Conservation (phyloP, 2,797 vertebrate species). For the Adrianichthys oophorus region DNA sequence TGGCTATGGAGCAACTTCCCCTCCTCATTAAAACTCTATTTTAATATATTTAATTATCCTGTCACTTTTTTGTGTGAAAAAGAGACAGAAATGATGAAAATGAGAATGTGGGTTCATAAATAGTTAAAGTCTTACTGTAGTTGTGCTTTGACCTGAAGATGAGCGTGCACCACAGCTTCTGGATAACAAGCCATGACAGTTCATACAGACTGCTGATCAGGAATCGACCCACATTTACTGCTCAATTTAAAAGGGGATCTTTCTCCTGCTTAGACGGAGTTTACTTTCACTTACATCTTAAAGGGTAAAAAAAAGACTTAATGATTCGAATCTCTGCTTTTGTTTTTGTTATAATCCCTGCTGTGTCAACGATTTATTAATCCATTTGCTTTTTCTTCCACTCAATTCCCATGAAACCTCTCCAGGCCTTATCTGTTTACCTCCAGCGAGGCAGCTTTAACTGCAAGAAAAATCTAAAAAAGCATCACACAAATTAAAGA, state of each 20-base stretch:
- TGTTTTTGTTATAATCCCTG: conserved; percentile 9
- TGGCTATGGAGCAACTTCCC: too few relatives aligned
- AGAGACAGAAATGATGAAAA: conserved; percentile 48
- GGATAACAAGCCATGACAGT: conserved; percentile 21
- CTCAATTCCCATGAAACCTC: conserved; percentile 18
- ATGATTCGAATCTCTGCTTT: conserved; percentile 8
- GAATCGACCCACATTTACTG: conserved; percentile 28
- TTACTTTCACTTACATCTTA: neutral
- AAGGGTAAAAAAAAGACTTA: neutral
- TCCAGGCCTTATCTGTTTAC: conserved; percentile 11
- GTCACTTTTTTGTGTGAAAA: conserved; percentile 1
- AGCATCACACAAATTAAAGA: conserved; percentile 27
- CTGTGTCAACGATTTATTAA: conserved; percentile 28
- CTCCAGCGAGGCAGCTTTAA: too few relatives aligned
- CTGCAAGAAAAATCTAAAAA: conserved; percentile 10
- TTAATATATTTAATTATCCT: too few relatives aligned
- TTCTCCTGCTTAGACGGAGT: neutral
- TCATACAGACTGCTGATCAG: conserved; percentile 31
- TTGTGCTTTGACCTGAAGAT: conserved; percentile 8
- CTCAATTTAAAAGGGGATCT: conserved; percentile 12
- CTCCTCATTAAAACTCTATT: too few relatives aligned
- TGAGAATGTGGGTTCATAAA: conserved; percentile 19
- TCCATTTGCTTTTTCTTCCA: conserved; percentile 6
- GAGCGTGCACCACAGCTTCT: conserved; percentile 9
- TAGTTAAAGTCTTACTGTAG: conserved; percentile 1